These are phyloP conservation scores for Ips typographus DNA, from an alignment of 1,140 invertebrate species.

Conservation along the genomic window DNA sequence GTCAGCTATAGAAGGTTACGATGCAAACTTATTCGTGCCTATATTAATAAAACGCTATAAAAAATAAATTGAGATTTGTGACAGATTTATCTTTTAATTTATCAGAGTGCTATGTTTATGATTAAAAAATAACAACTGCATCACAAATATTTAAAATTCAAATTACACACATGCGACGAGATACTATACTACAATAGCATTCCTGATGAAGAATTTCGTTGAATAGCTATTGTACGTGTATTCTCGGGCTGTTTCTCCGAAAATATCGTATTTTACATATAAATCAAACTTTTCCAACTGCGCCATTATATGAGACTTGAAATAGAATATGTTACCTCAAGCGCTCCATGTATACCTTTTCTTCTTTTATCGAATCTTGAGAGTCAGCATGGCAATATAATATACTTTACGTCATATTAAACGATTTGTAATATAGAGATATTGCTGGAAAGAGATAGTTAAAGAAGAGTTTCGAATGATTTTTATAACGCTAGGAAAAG, in stretches of 20 bases:
- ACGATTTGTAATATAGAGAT: not conserved
- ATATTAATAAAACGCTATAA: too few species aligned
- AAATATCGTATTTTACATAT: slow-evolving; percentile 10
- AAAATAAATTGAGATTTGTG: not conserved
- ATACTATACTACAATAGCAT: not conserved
- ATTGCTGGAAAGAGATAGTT: too few species aligned
- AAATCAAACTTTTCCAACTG: slow-evolving; percentile 8
- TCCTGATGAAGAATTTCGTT: slow-evolving; percentile 6
- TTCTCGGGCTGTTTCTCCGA: slow-evolving; percentile 2
- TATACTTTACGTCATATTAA: slow-evolving; percentile 5
- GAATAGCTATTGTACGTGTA: slow-evolving; percentile 11
- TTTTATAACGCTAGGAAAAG: too few species aligned
- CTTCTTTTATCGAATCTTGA: not conserved
- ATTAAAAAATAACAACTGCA: not conserved
- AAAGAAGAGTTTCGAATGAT: too few species aligned
- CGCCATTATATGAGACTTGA: not conserved
- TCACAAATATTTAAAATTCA: slow-evolving; percentile 1
- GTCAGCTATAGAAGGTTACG: too few species aligned
- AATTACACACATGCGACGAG: not conserved
- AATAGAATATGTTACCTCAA: slow-evolving; percentile 9
- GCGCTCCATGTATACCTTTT: not conserved
- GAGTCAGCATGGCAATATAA: not conserved
- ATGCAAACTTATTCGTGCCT: too few species aligned
- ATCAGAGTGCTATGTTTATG: not conserved
- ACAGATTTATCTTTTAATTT: not conserved